Base-by-base conservation (phyloP, 1,140 invertebrate genomes). In the Lepidotrigona ventralis region DNA sequence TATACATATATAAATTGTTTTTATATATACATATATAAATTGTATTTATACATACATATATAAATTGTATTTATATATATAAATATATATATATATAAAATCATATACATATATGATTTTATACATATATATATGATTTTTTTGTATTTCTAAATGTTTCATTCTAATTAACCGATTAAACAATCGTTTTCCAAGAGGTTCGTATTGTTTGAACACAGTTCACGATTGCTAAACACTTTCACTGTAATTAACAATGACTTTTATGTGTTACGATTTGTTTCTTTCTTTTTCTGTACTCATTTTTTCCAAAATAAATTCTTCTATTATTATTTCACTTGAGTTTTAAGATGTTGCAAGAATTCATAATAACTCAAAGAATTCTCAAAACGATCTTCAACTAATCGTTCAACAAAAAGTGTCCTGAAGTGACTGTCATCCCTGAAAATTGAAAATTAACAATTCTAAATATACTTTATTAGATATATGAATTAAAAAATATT, bases 301-400 rank as follows among this genome's bases (percentile, higher is more conserved):
- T 71, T 83, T 51, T 64, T 33, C 39, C 75, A 78, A 82, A 84
- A 85, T 81, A 63, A 46, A 87, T 74, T 83, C 60, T 71, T 79
- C 53, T 85, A 80, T 85, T 87, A 91, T 88, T 94, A 98, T 95
- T 98, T 99, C 90, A 99, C 95, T 94, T 98, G 97, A 90, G 96
- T 96, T 94, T 98, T 98, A 82, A 99, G 95, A 95, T 99, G 98
- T 94, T 99, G 98, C 91, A 99, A 95, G 95, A 99, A 99, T 96
- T 99, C 99, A 94, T 98, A 98, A 94, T 99, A 99, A 88, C 98
- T 99, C 93, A 99, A 96, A 71, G 98, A 97, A 84, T 97, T 97
- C 94, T 99, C 99, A 85, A 97, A 97, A 91, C 98, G 95, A 94
- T 99, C 99, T 94, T 99, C 99, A 46, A 99, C 95, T 88, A 99